Evolutionary conservation across 2,113 vertebrate species (phyloP), one percentile per base, ranked within the genome.

Genomic region (Macroglossus sobrinus): DNA sequence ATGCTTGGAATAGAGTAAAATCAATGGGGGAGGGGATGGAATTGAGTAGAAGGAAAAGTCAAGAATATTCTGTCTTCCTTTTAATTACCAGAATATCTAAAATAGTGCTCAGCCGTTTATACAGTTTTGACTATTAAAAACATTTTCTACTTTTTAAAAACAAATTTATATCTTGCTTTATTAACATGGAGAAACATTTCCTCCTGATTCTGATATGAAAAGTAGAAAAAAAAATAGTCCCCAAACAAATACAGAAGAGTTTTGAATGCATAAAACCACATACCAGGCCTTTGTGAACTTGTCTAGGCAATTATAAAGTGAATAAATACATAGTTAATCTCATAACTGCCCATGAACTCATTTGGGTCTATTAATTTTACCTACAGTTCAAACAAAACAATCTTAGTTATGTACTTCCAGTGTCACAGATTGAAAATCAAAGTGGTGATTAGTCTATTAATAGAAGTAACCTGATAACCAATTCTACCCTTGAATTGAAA

Each of bases 381-480:
- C 69, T 38, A 47, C 19, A 86, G 40, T 84, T 79, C 40, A 96
- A 95, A 94, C 57, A 92, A 82, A 93, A 63, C 55, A 93, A 89
- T 78, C 92, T 93, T 79, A 79, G 47, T 86, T 47, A 50, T 74
- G 16, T 53, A 82, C 55, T 85, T 79, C 45, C 40, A 89, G 15
- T 19, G 7, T 68, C 76, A 93, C 33, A 64, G 84, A 94, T 91
- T 85, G 38, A 89, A 95, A 96, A 96, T 81, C 80, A 74, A 89
- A 95, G 75, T 5, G 33, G 7, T 75, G 69, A 94, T 63, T 96
- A 50, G 47, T 50, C 47, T 50, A 50, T 50, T 50, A 50, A 50
- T 15, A 71, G 68, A 93, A 97, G 94, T 92, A 93, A 79, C 82
- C 61, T 89, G 63, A 78, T 30, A 96, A 89, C 76, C 66, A 97